These are phyloP conservation scores for Toxotes lorentzi DNA, from an alignment of 2,797 vertebrate genomes.

Conservation along the genomic window DNA sequence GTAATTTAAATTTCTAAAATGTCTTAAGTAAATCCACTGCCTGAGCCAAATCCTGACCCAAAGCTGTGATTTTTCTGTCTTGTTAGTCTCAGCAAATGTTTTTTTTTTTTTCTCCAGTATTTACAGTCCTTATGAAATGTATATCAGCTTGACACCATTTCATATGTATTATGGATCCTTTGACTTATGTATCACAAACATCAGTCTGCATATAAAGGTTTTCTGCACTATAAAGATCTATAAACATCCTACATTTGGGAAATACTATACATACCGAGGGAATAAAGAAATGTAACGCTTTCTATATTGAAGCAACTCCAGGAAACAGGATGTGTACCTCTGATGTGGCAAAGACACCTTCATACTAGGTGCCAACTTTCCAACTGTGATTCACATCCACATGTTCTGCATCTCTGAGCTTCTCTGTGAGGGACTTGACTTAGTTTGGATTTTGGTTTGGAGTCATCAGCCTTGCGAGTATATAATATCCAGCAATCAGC, in stretches of 20 bases:
- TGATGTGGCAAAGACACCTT: background rate
- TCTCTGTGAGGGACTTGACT: conserved; percentile 1
- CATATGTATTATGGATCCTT: background rate
- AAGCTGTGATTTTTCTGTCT: conserved; percentile 34
- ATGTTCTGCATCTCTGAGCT: background rate
- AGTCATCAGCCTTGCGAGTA: background rate
- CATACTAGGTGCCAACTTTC: background rate
- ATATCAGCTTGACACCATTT: background rate
- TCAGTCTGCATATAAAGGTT: background rate
- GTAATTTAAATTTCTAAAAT: conserved; percentile 4
- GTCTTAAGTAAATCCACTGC: conserved; percentile 14
- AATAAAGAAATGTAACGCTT: background rate
- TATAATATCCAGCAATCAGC: background rate
- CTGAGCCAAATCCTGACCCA: conserved; percentile 27
- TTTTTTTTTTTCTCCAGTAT: conserved; percentile 3
- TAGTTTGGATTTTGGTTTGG: conserved; percentile 17
- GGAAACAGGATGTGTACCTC: background rate
- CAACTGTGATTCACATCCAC: background rate
- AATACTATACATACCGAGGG: too few relatives aligned
- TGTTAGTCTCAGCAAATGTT: conserved; percentile 15
- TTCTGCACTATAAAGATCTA: background rate
- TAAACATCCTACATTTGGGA: background rate
- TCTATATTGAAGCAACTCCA: background rate
- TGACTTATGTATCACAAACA: background rate
- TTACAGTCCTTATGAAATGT: background rate